phyloP scores from a whole-genome alignment of 1,140 invertebrate species.

The Stegodyphus dumicola region DNA sequence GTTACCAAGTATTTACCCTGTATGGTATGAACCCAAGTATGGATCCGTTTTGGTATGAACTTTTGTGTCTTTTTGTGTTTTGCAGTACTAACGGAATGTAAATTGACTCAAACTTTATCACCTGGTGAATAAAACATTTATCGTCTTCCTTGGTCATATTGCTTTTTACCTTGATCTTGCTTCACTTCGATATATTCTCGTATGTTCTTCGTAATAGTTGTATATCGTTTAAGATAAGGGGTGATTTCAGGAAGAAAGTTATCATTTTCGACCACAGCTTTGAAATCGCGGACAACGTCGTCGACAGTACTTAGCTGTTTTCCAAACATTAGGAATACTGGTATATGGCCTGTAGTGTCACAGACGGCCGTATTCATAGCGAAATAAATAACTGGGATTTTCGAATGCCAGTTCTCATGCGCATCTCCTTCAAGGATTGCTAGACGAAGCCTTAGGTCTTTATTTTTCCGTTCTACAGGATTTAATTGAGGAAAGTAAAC shows the following conservation, averaged over 20 bases:
- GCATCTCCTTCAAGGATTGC: slow-evolving; percentile 9
- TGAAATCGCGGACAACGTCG: background rate
- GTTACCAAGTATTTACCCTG: too few relatives aligned
- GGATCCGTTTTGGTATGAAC: too few relatives aligned
- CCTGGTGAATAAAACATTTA: too few relatives aligned
- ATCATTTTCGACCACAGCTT: background rate
- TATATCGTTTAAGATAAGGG: background rate
- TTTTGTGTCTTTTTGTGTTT: too few relatives aligned
- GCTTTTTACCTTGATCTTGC: background rate
- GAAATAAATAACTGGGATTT: slow-evolving; percentile 13
- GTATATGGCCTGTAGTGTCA: background rate
- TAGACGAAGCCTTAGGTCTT: background rate
- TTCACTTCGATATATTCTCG: background rate
- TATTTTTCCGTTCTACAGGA: too few relatives aligned
- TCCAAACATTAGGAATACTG: background rate
- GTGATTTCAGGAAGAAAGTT: background rate
- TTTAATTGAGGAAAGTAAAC: slow-evolving; percentile 30
- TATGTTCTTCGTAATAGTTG: background rate
- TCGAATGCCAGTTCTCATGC: slow-evolving; percentile 14
- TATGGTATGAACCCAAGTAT: too few relatives aligned
- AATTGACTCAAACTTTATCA: too few relatives aligned
- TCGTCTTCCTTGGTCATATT: background rate
- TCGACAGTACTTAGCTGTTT: background rate
- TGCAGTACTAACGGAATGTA: too few relatives aligned
- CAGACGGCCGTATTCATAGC: background rate